A percentile compares a stretch with the other conserved stretches of the same genome.
These are phyloP conservation scores for Xerus inauris DNA, from an alignment of 2,113 vertebrate species.

Conservation along the genomic window DNA sequence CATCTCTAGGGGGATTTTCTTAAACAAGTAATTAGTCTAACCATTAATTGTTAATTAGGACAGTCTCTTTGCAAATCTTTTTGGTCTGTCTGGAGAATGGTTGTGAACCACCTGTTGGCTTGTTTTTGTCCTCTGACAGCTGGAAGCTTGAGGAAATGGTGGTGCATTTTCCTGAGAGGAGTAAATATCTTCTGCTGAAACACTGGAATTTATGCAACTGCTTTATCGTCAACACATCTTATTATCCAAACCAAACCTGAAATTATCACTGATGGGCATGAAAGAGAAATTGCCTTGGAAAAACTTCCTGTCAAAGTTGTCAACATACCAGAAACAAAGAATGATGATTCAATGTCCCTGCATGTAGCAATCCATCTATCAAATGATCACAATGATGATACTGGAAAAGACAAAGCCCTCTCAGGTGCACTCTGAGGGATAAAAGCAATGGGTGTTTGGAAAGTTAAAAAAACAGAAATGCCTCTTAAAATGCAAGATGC, in stretches of 20 bases:
- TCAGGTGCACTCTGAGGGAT: neutral
- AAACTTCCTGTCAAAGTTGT: constrained; percentile 42
- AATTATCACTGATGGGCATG: neutral
- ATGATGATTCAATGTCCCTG: constrained; percentile 44
- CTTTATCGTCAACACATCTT: neutral
- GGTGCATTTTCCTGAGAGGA: neutral
- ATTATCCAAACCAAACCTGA: neutral
- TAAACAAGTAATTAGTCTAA: neutral
- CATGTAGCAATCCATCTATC: constrained; percentile 3
- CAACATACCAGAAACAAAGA: neutral
- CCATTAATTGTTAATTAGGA: neutral
- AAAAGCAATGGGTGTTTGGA: neutral
- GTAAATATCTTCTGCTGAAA: constrained; percentile 29
- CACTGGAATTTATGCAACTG: constrained; percentile 5
- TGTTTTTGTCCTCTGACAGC: constrained; percentile 72
- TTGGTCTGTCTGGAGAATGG: neutral
- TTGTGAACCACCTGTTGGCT: constrained; percentile 56
- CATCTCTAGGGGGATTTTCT: neutral
- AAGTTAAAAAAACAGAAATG: neutral
- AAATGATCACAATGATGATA: neutral
- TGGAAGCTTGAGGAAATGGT: constrained; percentile 41
- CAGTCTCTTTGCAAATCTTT: neutral
- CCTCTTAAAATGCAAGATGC: neutral
- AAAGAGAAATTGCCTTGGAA: constrained; percentile 59
- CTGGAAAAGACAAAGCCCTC: neutral